Conservation (phyloP, 2,113 vertebrate genomes). For the Campylorhamphus procurvoides region DNA sequence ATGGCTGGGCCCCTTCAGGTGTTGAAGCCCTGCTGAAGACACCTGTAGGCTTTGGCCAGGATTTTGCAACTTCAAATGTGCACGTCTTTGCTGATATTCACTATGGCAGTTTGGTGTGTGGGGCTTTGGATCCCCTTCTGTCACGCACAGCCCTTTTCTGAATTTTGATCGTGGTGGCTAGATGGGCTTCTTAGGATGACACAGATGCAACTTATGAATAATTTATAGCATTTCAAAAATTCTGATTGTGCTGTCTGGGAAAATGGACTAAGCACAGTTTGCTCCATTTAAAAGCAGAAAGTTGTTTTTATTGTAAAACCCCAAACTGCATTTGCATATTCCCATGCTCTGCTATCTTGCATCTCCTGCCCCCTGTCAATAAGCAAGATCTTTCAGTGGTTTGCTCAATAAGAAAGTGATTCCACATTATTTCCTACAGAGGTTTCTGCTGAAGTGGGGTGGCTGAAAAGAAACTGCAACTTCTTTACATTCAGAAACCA, state of each 20-base stretch:
- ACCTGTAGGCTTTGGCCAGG: neutral
- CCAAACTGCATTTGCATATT: neutral
- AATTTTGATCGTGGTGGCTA: neutral
- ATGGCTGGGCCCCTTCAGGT: neutral
- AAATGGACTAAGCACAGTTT: conserved; percentile 23
- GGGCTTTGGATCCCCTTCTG: neutral
- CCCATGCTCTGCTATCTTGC: neutral
- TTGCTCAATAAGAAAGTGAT: neutral
- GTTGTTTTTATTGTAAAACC: conserved; percentile 40
- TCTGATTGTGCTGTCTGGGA: neutral
- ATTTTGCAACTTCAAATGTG: neutral
- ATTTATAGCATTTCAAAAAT: neutral
- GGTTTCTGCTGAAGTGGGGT: conserved; percentile 16
- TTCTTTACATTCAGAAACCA: conserved; percentile 40
- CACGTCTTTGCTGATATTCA: neutral
- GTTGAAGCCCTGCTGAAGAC: neutral
- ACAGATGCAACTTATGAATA: neutral
- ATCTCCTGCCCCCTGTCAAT: neutral
- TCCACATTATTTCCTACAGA: neutral
- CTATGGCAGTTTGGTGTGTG: neutral
- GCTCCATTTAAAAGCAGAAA: conserved; percentile 28
- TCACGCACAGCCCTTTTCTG: neutral
- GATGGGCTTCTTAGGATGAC: neutral
- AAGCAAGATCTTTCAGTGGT: neutral
- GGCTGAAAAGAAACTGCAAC: neutral